These are phyloP conservation scores for Drosophila sproati DNA, from an alignment of 1,140 invertebrate species.

Conservation along the genomic window DNA sequence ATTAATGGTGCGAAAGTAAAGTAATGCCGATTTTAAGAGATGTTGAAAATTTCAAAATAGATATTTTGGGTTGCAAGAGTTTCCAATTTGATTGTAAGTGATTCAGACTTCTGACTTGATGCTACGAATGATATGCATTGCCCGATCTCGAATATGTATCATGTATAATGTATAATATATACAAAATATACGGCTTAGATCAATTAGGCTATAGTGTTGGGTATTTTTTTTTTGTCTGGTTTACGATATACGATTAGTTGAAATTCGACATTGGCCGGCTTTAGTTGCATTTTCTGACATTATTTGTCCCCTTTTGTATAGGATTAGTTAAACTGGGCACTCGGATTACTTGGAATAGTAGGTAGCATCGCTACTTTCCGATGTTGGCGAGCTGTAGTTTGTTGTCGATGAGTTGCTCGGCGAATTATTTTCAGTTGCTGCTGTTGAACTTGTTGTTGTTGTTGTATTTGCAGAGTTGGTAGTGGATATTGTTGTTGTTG, in stretches of 20 bases:
- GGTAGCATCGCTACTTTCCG: constrained; percentile 62
- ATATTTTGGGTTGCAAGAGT: neutral
- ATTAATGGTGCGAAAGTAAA: constrained; percentile 24
- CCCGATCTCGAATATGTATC: constrained; percentile 38
- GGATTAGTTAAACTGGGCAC: constrained; percentile 40
- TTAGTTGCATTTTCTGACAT: constrained; percentile 52
- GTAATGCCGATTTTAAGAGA: constrained; percentile 21
- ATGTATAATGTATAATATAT: constrained; percentile 33
- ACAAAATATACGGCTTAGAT: constrained; percentile 31
- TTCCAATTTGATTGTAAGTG: constrained; percentile 14
- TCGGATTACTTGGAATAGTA: constrained; percentile 71
- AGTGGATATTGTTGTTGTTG: constrained; percentile 43
- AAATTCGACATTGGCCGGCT: constrained; percentile 77
- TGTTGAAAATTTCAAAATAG: constrained; percentile 9
- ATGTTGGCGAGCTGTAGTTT: constrained; percentile 63
- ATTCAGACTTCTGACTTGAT: constrained; percentile 20
- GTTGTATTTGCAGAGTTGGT: constrained; percentile 33
- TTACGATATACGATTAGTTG: constrained; percentile 37
- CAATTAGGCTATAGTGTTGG: constrained; percentile 25
- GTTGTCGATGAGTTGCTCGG: constrained; percentile 46
- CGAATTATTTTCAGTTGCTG: constrained; percentile 24
- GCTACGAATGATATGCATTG: constrained; percentile 49
- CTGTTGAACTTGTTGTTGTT: constrained; percentile 12
- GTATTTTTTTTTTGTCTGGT: constrained; percentile 19
- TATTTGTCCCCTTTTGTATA: constrained; percentile 15